phyloP scores from a whole-genome alignment of 2,113 vertebrate species.

The Oreotrochilus melanogaster region DNA sequence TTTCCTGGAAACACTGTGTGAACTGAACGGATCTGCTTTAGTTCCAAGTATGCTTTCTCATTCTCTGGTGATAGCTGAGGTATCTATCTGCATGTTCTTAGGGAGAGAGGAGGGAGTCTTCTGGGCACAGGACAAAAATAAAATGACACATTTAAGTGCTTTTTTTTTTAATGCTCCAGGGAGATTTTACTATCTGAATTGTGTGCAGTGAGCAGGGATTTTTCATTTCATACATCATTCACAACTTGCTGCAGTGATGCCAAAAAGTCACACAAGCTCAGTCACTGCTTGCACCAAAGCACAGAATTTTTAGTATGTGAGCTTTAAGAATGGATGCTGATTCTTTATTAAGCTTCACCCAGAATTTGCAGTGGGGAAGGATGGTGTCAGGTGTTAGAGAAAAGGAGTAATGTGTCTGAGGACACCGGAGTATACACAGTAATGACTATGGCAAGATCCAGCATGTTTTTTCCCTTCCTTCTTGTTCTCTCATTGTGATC shows the following conservation, averaged over 20 bases:
- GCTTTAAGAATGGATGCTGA: not conserved
- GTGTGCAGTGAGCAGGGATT: slow-evolving; percentile 60
- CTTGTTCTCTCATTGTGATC: not conserved
- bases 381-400: not conserved
- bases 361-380: not conserved
- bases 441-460: not conserved
- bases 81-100: not conserved
- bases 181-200: slow-evolving; percentile 62
- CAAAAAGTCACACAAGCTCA: slow-evolving; percentile 11
- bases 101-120: slow-evolving; percentile 36
- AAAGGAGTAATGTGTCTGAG: not conserved
- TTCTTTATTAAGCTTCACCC: not conserved
- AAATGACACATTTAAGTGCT: slow-evolving; percentile 54
- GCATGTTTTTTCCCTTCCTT: not conserved
- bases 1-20: slow-evolving; percentile 10
- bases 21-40: not conserved
- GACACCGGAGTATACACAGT: not conserved
- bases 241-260: slow-evolving; percentile 59
- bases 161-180: slow-evolving; percentile 47
- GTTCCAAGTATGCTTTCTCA: not conserved
- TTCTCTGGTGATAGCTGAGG: slow-evolving; percentile 17
- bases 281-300: not conserved
- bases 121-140: slow-evolving; percentile 51
- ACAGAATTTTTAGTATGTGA: not conserved
- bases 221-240: slow-evolving; percentile 71